Percentiles rank a stretch among this genome's conserved stretches.
These are phyloP conservation scores for Triplophysa yarkandensis DNA, from an alignment of 2,797 vertebrate genomes.

Conservation along the genomic window DNA sequence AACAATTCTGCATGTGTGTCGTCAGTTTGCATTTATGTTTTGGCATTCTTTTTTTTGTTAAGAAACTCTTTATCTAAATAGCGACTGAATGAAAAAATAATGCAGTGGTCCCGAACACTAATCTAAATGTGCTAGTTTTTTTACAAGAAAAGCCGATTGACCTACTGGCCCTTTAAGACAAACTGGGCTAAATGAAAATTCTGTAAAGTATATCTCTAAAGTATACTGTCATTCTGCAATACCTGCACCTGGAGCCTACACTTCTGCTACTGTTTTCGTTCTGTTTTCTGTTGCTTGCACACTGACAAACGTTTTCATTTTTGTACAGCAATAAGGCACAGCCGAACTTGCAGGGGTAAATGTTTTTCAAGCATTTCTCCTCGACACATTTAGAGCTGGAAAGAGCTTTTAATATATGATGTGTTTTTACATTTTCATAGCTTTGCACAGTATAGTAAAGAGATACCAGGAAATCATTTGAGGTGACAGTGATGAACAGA, in stretches of 20 bases:
- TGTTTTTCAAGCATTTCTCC: constrained; percentile 4
- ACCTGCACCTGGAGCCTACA: constrained; percentile 16
- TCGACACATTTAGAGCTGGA: constrained; percentile 7
- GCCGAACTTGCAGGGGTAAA: constrained; percentile 35
- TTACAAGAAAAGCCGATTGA: not conserved
- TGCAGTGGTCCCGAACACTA: not conserved
- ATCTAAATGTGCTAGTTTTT: not conserved
- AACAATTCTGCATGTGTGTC: not conserved
- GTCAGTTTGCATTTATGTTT: not conserved
- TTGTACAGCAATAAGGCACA: constrained; percentile 13
- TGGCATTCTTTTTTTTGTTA: not conserved
- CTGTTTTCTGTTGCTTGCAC: constrained; percentile 11
- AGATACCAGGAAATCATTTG: too few species aligned
- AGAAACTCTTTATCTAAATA: not conserved
- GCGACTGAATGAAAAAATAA: not conserved
- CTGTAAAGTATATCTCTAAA: not conserved
- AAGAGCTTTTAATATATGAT: not conserved
- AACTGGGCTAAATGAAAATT: not conserved
- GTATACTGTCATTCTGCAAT: constrained; percentile 21
- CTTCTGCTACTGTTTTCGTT: not conserved
- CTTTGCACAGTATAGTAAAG: too few species aligned
- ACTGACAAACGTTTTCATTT: constrained; percentile 34
- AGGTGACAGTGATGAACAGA: too few species aligned
- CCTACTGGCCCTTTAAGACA: not conserved
- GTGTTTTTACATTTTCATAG: too few species aligned